A percentile compares a stretch with the other conserved stretches of the same genome.
Conservation (phyloP, 2,797 vertebrate species). For the Lycodopsis pacificus region DNA sequence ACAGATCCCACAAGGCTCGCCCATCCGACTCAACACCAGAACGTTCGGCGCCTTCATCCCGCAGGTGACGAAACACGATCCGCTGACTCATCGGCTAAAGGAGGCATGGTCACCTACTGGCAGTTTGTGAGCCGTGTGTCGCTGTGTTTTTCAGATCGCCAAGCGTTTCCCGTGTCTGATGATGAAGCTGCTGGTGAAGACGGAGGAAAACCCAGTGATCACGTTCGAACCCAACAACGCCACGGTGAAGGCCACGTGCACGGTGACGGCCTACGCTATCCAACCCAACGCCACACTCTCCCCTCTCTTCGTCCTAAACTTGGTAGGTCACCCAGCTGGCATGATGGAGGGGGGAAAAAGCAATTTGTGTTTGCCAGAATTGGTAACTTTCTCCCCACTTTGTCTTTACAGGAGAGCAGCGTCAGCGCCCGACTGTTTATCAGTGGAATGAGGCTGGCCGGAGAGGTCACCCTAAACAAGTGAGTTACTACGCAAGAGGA, state of each 20-base stretch:
- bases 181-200: slow-evolving; percentile 81
- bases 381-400: not conserved
- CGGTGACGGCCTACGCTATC: slow-evolving; percentile 80
- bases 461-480: slow-evolving; percentile 77
- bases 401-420: slow-evolving; percentile 71
- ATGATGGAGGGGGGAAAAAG: not conserved
- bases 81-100: not conserved
- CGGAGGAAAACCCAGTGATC: slow-evolving; percentile 50
- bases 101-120: fast-evolving
- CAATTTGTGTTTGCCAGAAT: not conserved
- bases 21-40: slow-evolving; percentile 80
- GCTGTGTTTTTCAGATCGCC: slow-evolving; percentile 67
- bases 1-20: slow-evolving; percentile 80
- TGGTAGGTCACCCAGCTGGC: slow-evolving; percentile 71
- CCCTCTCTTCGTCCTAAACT: slow-evolving; percentile 81
- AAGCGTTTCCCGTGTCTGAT: slow-evolving; percentile 78
- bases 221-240: slow-evolving; percentile 69
- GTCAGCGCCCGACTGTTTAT: slow-evolving; percentile 73
- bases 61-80: slow-evolving; percentile 64
- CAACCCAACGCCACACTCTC: slow-evolving; percentile 77
- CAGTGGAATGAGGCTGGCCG: slow-evolving; percentile 69
- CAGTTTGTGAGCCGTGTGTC: not conserved
- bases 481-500: slow-evolving; percentile 56
- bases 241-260: slow-evolving; percentile 61
- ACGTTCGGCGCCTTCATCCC: slow-evolving; percentile 82